A percentile compares a stretch with the other conserved stretches of the same genome.
Evolutionary conservation across 1,140 invertebrate species (phyloP).

Genomic region (Papilio xuthus): DNA sequence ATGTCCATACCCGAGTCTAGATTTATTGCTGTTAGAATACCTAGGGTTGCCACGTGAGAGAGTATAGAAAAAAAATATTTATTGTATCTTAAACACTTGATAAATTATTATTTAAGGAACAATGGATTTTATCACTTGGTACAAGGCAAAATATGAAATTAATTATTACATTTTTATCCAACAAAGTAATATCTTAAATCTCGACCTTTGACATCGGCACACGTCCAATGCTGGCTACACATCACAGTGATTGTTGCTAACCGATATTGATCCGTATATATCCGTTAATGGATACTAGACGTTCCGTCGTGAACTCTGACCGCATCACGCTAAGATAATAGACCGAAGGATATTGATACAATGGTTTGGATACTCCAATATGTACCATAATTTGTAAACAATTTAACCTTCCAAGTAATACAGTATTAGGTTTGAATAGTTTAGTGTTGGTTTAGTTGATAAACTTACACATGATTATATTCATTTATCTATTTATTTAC

Average conservation of each 20-base stretch:
- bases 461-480: not conserved
- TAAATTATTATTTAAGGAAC: no score
- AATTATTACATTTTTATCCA: no score
- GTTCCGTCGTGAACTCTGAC: constrained; percentile 18
- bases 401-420: constrained; percentile 34
- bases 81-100: no score
- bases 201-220: not conserved
- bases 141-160: no score
- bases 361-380: constrained; percentile 25
- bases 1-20: constrained; percentile 35
- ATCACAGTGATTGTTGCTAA: not conserved
- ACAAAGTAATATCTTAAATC: no score
- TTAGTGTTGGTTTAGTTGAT: constrained; percentile 1
- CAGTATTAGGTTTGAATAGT: constrained; percentile 29
- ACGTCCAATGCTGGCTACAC: constrained; percentile 30
- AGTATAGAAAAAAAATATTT: not conserved
- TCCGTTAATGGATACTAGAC: constrained; percentile 28
- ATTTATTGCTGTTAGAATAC: constrained; percentile 38
- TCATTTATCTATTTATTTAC: not conserved
- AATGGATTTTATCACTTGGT: no score
- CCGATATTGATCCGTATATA: constrained; percentile 26
- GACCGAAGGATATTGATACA: constrained; percentile 11
- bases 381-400: constrained; percentile 32
- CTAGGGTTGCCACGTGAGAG: constrained; percentile 16
- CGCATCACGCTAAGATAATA: constrained; percentile 26